These are phyloP conservation scores for Philypnodon macrostomus DNA, from an alignment of 2,797 vertebrate species.

Conservation along the genomic window DNA sequence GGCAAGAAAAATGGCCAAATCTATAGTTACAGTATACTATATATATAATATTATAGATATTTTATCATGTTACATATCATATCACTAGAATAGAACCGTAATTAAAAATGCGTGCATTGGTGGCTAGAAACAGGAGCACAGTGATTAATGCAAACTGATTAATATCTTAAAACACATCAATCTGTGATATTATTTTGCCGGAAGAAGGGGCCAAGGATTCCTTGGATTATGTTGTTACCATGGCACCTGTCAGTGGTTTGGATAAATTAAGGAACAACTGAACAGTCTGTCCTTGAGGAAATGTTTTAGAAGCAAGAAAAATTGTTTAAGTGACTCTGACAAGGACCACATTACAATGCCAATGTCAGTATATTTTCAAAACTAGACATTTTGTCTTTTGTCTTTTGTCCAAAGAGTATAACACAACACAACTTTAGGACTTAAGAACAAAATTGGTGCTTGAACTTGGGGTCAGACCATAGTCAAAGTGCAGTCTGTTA, in stretches of 20 bases:
- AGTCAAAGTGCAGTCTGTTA: no score
- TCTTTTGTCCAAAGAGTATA: no score
- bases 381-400: background rate
- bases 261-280: conserved; percentile 8
- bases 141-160: background rate
- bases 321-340: conserved; percentile 14
- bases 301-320: conserved; percentile 12
- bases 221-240: conserved; percentile 2
- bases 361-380: conserved; percentile 7
- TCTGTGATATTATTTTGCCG: background rate
- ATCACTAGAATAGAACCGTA: no score
- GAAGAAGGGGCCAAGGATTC: background rate
- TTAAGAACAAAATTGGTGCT: no score
- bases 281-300: conserved; percentile 11
- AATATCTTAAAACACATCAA: background rate
- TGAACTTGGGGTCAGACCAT: no score
- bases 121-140: background rate
- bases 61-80: no score
- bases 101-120: no score
- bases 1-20: no score
- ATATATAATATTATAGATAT: no score
- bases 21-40: no score
- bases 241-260: conserved; percentile 11
- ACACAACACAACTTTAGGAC: no score
- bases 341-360: conserved; percentile 10